These are phyloP conservation scores for Psettodes erumei DNA, from an alignment of 2,113 vertebrate species.

Conservation along the genomic window DNA sequence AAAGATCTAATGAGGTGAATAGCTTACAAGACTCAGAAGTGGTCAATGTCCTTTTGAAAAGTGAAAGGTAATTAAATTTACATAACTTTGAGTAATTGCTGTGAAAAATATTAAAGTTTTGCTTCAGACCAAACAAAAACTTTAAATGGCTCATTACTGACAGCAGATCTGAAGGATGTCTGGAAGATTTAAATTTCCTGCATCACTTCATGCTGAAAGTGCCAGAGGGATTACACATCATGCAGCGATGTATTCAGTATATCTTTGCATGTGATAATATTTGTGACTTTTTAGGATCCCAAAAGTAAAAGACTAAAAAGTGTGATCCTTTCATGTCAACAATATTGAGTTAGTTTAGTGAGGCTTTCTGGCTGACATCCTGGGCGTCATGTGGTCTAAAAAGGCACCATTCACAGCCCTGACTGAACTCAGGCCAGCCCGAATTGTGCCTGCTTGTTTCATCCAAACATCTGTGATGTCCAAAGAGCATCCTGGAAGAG, in stretches of 20 bases:
- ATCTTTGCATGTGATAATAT: slow-evolving; percentile 39
- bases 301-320: slow-evolving; percentile 1
- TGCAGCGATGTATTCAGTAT: slow-evolving; percentile 5
- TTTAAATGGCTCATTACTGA: slow-evolving; percentile 13
- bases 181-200: slow-evolving; percentile 16
- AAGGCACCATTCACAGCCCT: slow-evolving; percentile 51
- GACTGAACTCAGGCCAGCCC: slow-evolving; percentile 50
- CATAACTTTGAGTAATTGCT: slow-evolving; percentile 14
- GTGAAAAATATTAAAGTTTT: slow-evolving; percentile 39
- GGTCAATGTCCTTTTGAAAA: slow-evolving; percentile 24
- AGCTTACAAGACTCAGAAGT: slow-evolving; percentile 18
- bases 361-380: slow-evolving; percentile 34
- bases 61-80: slow-evolving; percentile 38
- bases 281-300: slow-evolving; percentile 5
- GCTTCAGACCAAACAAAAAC: slow-evolving; percentile 19
- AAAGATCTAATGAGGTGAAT: slow-evolving; percentile 36
- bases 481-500: slow-evolving; percentile 70
- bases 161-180: slow-evolving; percentile 17
- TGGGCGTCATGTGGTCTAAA: slow-evolving; percentile 57
- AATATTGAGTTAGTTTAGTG: slow-evolving; percentile 25
- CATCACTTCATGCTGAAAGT: slow-evolving; percentile 15
- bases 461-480: slow-evolving; percentile 72
- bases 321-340: slow-evolving; percentile 35
- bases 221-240: slow-evolving; percentile 21
- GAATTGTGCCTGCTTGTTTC: slow-evolving; percentile 48